These are phyloP conservation scores for Spea multiplicata DNA, from an alignment of 2,113 vertebrate species.

Conservation along the genomic window DNA sequence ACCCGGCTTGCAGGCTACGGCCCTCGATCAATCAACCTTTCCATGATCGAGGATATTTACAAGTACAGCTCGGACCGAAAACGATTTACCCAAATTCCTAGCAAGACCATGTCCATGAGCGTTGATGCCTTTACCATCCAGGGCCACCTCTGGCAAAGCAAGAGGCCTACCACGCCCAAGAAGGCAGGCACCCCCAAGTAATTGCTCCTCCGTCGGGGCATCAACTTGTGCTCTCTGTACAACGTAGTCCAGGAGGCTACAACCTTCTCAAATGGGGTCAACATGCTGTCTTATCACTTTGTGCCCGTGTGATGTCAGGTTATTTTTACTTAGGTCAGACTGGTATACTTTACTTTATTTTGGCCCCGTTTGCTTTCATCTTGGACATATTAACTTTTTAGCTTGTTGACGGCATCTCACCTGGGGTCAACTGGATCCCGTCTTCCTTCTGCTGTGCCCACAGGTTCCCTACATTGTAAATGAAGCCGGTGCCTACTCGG, in stretches of 20 bases:
- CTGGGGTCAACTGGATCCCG: not conserved
- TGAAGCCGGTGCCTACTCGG: not conserved
- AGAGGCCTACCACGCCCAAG: slow-evolving; percentile 84
- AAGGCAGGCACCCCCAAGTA: slow-evolving; percentile 80
- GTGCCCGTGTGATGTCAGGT: slow-evolving; percentile 3
- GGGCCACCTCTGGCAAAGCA: slow-evolving; percentile 82
- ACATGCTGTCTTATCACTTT: not conserved
- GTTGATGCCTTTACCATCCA: slow-evolving; percentile 92
- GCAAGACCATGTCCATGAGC: slow-evolving; percentile 93
- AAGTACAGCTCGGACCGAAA: slow-evolving; percentile 94
- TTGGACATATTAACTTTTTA: not conserved
- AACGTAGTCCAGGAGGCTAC: not conserved
- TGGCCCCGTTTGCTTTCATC: not conserved
- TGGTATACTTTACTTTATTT: not conserved
- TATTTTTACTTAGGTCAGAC: not conserved
- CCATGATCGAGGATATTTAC: slow-evolving; percentile 87
- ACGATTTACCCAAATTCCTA: slow-evolving; percentile 86
- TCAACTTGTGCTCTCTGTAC: not conserved
- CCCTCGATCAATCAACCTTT: slow-evolving; percentile 68
- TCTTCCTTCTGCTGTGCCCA: not conserved
- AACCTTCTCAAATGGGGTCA: not conserved
- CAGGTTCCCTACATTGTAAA: not conserved
- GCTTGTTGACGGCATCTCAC: not conserved
- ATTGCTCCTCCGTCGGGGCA: not conserved
- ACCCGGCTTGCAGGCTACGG: slow-evolving; percentile 77